Evolutionary conservation across 2,888 invertebrate genomes (phyloP).

Genomic region (Chydorus sphaericus): DNA sequence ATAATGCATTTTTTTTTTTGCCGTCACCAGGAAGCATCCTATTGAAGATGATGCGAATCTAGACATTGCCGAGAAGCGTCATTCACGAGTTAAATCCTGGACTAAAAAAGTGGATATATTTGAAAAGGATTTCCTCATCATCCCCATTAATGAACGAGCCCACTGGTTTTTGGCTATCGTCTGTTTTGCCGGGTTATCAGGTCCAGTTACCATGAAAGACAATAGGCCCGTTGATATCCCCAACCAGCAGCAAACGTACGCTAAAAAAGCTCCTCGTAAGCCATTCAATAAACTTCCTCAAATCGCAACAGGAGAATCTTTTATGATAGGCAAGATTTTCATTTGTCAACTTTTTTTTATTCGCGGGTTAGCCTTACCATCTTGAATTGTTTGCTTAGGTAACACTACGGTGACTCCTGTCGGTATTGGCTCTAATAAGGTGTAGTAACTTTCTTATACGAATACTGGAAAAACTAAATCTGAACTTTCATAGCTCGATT

Average conservation of each 20-base stretch:
- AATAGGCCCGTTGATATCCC: slow-evolving; percentile 3
- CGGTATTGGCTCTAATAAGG: not conserved
- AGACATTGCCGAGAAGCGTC: slow-evolving; percentile 67
- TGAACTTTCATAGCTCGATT: too few species aligned
- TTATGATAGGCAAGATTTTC: too few species aligned
- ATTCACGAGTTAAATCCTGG: slow-evolving; percentile 85
- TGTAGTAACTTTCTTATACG: not conserved
- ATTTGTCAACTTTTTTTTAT: too few species aligned
- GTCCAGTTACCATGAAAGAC: slow-evolving; percentile 17
- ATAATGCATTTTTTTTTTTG: slow-evolving; percentile 1
- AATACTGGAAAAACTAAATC: too few species aligned
- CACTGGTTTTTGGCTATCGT: slow-evolving; percentile 98
- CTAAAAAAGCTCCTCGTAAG: not conserved
- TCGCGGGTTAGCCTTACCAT: too few species aligned
- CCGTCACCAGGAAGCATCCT: slow-evolving; percentile 16
- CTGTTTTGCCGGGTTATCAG: slow-evolving; percentile 75
- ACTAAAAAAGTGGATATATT: slow-evolving; percentile 93
- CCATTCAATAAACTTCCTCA: not conserved
- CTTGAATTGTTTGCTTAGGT: too few species aligned
- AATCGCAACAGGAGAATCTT: not conserved
- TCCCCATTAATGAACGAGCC: slow-evolving; percentile 91
- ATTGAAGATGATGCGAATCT: slow-evolving; percentile 47
- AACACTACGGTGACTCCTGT: not conserved
- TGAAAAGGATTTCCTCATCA: slow-evolving; percentile 86
- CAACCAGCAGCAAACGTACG: not conserved